A percentile compares a stretch with the other conserved stretches of the same genome.
Evolutionary conservation across 2,797 vertebrate genomes (phyloP).

Genomic region (Sebastiscus tertius): DNA sequence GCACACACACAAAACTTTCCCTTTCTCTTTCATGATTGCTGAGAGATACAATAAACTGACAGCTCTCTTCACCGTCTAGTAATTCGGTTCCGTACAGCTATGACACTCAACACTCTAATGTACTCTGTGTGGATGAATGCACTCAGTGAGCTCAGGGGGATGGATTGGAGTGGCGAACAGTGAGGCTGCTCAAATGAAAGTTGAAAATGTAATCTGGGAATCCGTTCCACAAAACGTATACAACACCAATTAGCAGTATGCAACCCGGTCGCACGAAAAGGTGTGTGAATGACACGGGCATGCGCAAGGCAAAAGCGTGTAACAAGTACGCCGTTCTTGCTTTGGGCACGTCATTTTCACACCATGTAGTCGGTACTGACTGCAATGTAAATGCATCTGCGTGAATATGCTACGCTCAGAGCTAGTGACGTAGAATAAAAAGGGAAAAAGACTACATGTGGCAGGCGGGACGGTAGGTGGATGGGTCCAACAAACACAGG

Average conservation of each 20-base stretch:
- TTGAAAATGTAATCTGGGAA: not conserved
- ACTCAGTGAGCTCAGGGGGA: constrained; percentile 14
- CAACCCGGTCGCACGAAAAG: too few relatives aligned
- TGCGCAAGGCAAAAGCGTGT: too few relatives aligned
- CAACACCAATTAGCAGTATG: too few relatives aligned
- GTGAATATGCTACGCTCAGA: too few relatives aligned
- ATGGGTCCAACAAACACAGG: too few relatives aligned
- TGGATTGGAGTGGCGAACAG: constrained; percentile 3
- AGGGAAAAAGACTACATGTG: rapidly evolving
- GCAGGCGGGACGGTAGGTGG: too few relatives aligned
- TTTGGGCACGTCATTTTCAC: too few relatives aligned
- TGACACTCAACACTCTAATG: constrained; percentile 31
- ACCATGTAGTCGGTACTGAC: too few relatives aligned
- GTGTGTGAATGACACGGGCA: too few relatives aligned
- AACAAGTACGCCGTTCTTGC: rapidly evolving
- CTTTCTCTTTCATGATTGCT: constrained; percentile 9
- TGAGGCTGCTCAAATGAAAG: constrained; percentile 6
- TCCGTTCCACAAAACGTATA: not conserved
- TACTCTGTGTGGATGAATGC: constrained; percentile 39
- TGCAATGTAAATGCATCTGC: too few relatives aligned
- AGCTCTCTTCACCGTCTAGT: constrained; percentile 33
- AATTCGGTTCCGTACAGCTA: constrained; percentile 21
- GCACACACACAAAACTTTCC: not conserved
- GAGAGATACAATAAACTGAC: constrained; percentile 43
- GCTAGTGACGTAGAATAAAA: too few relatives aligned